Evolutionary conservation across 2,113 vertebrate species (phyloP).

Genomic region (Prinia subflava): DNA sequence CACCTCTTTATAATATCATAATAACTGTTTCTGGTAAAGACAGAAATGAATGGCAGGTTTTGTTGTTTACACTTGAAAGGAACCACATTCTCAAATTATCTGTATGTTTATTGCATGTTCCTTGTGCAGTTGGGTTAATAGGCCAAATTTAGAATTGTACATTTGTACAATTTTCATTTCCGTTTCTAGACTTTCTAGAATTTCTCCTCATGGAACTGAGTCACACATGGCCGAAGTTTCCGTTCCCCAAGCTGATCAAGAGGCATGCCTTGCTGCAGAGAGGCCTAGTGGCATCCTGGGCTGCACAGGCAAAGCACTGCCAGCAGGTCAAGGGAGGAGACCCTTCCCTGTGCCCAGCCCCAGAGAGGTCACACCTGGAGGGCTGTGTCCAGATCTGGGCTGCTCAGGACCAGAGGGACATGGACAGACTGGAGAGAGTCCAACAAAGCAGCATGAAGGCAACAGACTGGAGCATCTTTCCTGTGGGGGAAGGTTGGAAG

Average conservation of each 20-base stretch:
- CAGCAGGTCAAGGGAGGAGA: fast-evolving
- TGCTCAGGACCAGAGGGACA: background rate
- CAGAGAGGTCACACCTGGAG: background rate
- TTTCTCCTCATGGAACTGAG: background rate
- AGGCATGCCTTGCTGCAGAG: background rate
- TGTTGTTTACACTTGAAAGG: background rate
- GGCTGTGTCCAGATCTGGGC: background rate
- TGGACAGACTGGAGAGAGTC: background rate
- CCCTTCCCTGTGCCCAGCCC: background rate
- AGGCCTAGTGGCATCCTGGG: background rate
- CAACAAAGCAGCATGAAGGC: background rate
- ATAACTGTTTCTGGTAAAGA: background rate
- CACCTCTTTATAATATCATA: background rate
- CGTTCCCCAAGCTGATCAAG: background rate
- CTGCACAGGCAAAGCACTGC: background rate
- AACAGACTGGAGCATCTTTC: background rate
- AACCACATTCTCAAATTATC: background rate
- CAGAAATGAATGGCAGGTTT: background rate
- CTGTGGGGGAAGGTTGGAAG: background rate
- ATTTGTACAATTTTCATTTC: background rate
- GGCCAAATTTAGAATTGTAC: background rate
- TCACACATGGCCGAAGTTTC: background rate
- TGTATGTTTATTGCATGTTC: background rate
- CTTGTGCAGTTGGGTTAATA: background rate
- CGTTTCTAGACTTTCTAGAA: background rate